A percentile compares a stretch with the other conserved stretches of the same genome.
Evolutionary conservation across 2,113 vertebrate genomes (phyloP).

Genomic region (western clawed frog (Xenopus tropicalis)): DNA sequence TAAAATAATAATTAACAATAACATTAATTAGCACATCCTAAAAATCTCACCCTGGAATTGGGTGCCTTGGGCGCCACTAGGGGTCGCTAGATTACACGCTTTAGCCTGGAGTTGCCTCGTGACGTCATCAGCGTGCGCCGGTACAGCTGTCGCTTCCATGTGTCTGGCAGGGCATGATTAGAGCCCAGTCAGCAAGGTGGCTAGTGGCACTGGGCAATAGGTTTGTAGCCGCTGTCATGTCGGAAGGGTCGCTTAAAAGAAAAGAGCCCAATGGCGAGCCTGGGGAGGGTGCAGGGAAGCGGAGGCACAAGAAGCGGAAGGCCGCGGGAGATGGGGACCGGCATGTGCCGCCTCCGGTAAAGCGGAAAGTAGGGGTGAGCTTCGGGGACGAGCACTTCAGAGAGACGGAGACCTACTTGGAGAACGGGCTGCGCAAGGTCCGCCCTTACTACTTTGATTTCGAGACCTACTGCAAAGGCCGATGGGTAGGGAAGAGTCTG

Average conservation of each 20-base stretch:
- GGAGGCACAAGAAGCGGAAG: constrained; percentile 55
- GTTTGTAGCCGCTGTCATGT: neutral
- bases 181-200: constrained; percentile 1
- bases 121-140: neutral
- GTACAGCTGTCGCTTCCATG: neutral
- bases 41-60: too few species aligned
- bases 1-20: too few species aligned
- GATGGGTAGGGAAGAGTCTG: constrained; percentile 89
- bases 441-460: constrained; percentile 90
- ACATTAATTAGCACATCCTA: too few species aligned
- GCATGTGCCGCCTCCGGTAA: constrained; percentile 84
- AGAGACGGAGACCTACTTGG: constrained; percentile 89
- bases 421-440: constrained; percentile 89
- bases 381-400: constrained; percentile 82
- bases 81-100: too few species aligned
- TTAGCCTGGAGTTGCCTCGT: too few species aligned
- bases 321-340: constrained; percentile 68
- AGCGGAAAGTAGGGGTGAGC: constrained; percentile 77
- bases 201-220: constrained; percentile 5
- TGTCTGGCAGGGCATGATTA: neutral
- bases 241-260: constrained; percentile 54
- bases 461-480: constrained; percentile 91
- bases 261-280: constrained; percentile 51
- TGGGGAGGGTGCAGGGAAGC: neutral
- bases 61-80: too few species aligned